These are phyloP conservation scores for Gerris buenoi DNA, from an alignment of 1,140 invertebrate species.

Conservation along the genomic window DNA sequence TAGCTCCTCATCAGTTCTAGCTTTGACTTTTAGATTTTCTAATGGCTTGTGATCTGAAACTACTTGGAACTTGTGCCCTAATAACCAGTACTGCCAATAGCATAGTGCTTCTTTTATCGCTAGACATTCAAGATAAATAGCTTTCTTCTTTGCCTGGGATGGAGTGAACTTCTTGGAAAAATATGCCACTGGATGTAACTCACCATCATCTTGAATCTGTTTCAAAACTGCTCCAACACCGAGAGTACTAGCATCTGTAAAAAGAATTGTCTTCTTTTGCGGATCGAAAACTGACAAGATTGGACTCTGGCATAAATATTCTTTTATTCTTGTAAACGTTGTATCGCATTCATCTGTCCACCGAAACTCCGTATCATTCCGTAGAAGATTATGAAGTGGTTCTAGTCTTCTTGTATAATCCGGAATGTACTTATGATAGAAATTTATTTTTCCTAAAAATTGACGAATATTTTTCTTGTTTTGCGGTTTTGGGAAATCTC, in stretches of 20 bases:
- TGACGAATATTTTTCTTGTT: conserved; percentile 18
- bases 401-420: conserved; percentile 23
- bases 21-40: conserved; percentile 29
- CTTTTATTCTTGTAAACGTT: conserved; percentile 27
- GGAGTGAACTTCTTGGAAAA: conserved; percentile 26
- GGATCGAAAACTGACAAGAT: conserved; percentile 25
- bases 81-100: conserved; percentile 30
- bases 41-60: conserved; percentile 31
- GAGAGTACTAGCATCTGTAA: conserved; percentile 25
- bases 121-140: conserved; percentile 27
- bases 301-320: conserved; percentile 24
- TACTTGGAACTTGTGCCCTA: conserved; percentile 28
- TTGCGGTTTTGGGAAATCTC: conserved; percentile 21
- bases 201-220: conserved; percentile 22
- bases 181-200: conserved; percentile 24
- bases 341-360: conserved; percentile 25
- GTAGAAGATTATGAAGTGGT: conserved; percentile 25
- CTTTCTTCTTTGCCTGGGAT: conserved; percentile 26
- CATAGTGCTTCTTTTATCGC: conserved; percentile 30
- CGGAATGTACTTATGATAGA: conserved; percentile 26
- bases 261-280: conserved; percentile 25
- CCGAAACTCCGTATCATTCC: conserved; percentile 24
- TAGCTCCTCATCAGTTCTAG: conserved; percentile 25
- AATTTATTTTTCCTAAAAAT: conserved; percentile 28
- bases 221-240: conserved; percentile 30